A percentile compares a stretch with the other conserved stretches of the same genome.
Evolutionary conservation across 2,888 invertebrate species (phyloP).

Genomic region (Catocala sponsa): DNA sequence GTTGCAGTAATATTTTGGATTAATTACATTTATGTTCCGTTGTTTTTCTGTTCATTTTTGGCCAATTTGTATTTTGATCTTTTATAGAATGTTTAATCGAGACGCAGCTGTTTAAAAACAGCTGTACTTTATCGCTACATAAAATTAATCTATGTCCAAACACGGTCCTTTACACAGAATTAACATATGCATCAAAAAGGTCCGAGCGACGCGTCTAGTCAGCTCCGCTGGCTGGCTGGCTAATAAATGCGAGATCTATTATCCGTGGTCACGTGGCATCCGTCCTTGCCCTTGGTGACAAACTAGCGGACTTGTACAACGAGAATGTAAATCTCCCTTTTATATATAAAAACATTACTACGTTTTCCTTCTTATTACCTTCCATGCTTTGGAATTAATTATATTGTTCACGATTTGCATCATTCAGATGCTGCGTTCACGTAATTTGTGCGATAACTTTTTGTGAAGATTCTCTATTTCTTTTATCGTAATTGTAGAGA

Average conservation of each 20-base stretch:
- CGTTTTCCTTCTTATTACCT: slow-evolving; percentile 45
- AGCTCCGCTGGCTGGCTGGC: slow-evolving; percentile 18
- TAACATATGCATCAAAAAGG: slow-evolving; percentile 5
- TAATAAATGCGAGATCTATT: slow-evolving; percentile 44
- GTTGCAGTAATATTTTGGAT: no score
- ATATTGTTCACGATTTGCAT: background rate
- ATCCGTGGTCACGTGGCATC: slow-evolving; percentile 45
- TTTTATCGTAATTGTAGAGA: no score
- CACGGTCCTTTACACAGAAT: background rate
- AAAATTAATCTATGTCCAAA: background rate
- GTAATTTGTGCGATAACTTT: no score
- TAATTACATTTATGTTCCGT: no score
- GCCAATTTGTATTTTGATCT: no score
- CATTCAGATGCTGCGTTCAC: background rate
- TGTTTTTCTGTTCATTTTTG: no score
- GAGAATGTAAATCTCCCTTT: slow-evolving; percentile 64
- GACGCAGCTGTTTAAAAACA: no score
- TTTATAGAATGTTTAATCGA: no score
- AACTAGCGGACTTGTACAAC: slow-evolving; percentile 54
- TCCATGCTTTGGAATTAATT: slow-evolving; percentile 28
- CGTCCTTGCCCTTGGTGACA: slow-evolving; percentile 70
- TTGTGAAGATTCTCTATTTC: no score
- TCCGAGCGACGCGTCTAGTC: background rate
- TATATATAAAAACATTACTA: slow-evolving; percentile 47
- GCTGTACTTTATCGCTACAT: background rate